Percentiles rank a stretch among this genome's conserved stretches.
Conservation (phyloP, 2,113 vertebrate species). For the Silurus asotus region DNA sequence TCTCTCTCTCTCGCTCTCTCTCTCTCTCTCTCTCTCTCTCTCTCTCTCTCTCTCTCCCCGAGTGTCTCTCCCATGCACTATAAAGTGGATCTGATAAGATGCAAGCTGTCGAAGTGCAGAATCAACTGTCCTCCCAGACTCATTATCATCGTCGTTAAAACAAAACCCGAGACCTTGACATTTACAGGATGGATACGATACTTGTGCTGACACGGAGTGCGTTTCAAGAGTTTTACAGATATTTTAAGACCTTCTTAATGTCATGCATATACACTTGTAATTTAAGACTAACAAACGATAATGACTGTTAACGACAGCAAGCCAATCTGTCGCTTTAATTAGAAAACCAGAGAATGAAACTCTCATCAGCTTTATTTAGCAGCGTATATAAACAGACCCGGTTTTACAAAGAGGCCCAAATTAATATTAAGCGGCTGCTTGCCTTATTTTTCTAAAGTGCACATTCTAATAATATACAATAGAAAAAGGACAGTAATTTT, state of each 20-base stretch:
- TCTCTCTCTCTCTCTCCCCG: neutral
- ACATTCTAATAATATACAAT: neutral
- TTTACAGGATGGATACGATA: slow-evolving; percentile 23
- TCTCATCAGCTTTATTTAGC: neutral
- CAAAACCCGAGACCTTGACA: slow-evolving; percentile 2
- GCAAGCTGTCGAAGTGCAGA: neutral
- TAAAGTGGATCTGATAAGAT: slow-evolving; percentile 19
- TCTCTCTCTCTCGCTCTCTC: too few species aligned
- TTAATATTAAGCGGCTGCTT: neutral
- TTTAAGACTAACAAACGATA: neutral
- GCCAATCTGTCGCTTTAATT: neutral
- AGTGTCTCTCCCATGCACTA: neutral
- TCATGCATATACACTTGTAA: neutral
- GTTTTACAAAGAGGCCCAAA: neutral
- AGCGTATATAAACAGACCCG: neutral
- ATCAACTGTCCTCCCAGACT: neutral
- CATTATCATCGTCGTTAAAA: neutral
- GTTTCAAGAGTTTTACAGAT: neutral
- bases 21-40: neutral
- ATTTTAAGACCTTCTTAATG: slow-evolving; percentile 3
- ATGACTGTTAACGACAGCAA: neutral
- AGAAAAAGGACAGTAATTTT: fast-evolving
- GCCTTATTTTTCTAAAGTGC: neutral
- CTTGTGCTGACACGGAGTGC: neutral
- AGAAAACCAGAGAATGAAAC: neutral